Base-by-base conservation (phyloP, 2,797 vertebrate species). In the Vespertilio murinus region DNA sequence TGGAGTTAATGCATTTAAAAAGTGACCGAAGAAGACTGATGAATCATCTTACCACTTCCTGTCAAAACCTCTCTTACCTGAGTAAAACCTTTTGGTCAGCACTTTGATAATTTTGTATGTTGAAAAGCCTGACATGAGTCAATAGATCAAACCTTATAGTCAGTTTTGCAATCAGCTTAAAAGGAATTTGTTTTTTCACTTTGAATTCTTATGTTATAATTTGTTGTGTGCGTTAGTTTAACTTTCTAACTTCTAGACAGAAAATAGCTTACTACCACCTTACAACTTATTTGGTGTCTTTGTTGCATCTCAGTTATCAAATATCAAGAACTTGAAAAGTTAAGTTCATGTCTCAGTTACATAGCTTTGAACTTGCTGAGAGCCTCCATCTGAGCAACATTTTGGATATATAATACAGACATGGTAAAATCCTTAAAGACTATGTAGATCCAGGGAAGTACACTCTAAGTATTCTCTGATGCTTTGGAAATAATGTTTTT, bases 51-150 rank as follows among this genome's bases (percentile, higher is more conserved):
- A 28, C 40, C 20, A 67, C 42, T 94, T 88, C 42, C 85, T 90
- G 64, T 81, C 38, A 70, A 85, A 78, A 28, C 18, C 18, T 94
- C 59, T 89, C 30, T 96, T 8, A 67, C 64, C 65, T 78, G 52
- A 70, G 35, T 84, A 91, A 96, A 88, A 75, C 7, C 52, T 75
- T 90, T 91, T 17, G 35, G 33, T 92, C 85, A 92, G 78, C 82
- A 74, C n/a, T 94, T 70, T 3, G 18, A 64, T 74, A n/a, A 90
- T 79, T 82, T 47, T 47, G 45, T 61, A 10, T 52, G 1, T 25
- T 84, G 78, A 92, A 75, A 94, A 92, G 30, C 64, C 69, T 79
- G 54, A 65, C 25, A 13, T 42, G 59, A 73, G 42, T 93, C 96
- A 93, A 12, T 84, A 87, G 38, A 45, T 88, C 67, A 73, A 47